These are phyloP conservation scores for Drosophila heteroneura DNA, from an alignment of 2,888 invertebrate genomes.

Conservation along the genomic window DNA sequence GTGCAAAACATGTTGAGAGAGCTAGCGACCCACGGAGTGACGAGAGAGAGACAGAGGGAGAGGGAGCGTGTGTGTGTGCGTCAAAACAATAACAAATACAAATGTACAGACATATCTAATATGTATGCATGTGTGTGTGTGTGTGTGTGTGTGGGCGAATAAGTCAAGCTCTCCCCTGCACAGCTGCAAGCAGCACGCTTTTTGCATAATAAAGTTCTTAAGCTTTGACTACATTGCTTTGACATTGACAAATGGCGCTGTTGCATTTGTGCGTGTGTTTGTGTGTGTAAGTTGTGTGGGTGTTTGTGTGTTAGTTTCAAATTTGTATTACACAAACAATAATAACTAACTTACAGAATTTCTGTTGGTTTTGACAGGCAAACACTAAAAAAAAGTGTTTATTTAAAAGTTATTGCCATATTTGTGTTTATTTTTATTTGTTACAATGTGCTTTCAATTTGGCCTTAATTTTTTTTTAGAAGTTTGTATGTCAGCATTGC, in stretches of 20 bases:
- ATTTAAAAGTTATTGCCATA: background rate
- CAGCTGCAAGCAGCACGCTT: slow-evolving; percentile 57
- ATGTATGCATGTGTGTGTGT: slow-evolving; percentile 22
- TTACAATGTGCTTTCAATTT: background rate
- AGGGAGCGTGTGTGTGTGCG: slow-evolving; percentile 30
- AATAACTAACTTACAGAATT: background rate
- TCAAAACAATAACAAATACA: slow-evolving; percentile 57
- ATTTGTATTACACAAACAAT: slow-evolving; percentile 5
- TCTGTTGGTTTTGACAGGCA: slow-evolving; percentile 7
- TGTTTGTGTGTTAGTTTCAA: slow-evolving; percentile 1
- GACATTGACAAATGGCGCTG: slow-evolving; percentile 68
- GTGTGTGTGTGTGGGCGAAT: slow-evolving; percentile 34
- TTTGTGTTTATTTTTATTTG: slow-evolving; percentile 1
- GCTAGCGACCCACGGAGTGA: background rate
- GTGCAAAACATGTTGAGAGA: slow-evolving; percentile 18
- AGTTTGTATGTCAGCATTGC: background rate
- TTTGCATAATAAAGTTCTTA: slow-evolving; percentile 81
- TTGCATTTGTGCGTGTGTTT: slow-evolving; percentile 40
- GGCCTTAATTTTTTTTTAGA: background rate
- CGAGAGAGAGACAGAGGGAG: slow-evolving; percentile 12
- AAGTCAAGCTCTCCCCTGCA: slow-evolving; percentile 34
- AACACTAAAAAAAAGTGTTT: slow-evolving; percentile 4
- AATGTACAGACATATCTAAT: slow-evolving; percentile 4
- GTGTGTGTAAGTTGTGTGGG: background rate
- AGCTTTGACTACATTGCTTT: slow-evolving; percentile 55